Conservation (phyloP, 2,113 vertebrate species). For the Hippopotamus amphibius region DNA sequence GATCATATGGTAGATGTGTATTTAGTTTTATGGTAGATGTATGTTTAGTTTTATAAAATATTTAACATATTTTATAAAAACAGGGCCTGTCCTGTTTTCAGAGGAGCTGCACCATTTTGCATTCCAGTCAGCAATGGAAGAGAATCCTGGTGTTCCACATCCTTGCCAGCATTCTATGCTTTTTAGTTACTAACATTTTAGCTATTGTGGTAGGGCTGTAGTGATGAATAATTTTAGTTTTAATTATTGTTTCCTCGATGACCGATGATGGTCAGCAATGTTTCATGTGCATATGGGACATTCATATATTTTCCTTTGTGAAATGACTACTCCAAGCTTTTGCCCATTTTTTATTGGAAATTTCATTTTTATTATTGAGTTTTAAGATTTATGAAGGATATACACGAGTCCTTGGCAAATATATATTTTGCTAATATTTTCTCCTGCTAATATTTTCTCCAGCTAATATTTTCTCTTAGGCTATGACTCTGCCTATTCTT, state of each 20-base stretch:
- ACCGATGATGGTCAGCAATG: not conserved
- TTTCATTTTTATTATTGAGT: not conserved
- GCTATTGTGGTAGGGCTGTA: not conserved
- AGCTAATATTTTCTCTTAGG: not conserved
- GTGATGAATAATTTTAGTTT: not conserved
- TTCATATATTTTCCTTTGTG: not conserved
- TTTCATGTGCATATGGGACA: not conserved
- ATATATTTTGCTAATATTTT: not conserved
- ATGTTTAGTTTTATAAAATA: not conserved
- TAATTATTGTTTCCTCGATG: not conserved
- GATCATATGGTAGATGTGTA: not conserved
- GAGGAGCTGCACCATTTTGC: not conserved
- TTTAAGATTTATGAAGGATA: not conserved
- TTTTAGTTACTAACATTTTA: not conserved
- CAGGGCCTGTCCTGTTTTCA: not conserved
- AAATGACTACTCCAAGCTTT: not conserved
- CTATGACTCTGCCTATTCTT: not conserved
- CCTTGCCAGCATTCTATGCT: not conserved
- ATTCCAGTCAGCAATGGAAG: not conserved
- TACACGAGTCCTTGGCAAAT: not conserved
- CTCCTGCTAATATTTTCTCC: not conserved
- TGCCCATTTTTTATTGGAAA: not conserved
- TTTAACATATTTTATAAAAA: not conserved
- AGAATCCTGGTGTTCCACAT: not conserved
- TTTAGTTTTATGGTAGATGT: not conserved